Conservation (phyloP, 2,113 vertebrate species). For the Sphyrna mokarran region DNA sequence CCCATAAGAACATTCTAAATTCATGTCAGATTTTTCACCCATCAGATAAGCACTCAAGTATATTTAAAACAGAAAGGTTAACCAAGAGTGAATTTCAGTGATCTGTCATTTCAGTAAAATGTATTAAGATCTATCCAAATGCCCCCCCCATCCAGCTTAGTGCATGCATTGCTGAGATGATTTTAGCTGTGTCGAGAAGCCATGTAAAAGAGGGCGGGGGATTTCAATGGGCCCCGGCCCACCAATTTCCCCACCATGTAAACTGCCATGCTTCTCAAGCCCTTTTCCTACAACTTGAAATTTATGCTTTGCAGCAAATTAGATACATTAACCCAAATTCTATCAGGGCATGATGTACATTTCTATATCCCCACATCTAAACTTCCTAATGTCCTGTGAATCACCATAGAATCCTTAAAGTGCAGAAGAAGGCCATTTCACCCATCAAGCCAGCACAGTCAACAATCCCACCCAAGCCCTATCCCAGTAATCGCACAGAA, state of each 20-base stretch:
- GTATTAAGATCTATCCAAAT: not conserved
- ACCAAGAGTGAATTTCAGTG: not conserved
- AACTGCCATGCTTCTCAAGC: not conserved
- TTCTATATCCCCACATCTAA: not conserved
- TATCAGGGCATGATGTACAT: not conserved
- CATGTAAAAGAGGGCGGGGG: too few species aligned
- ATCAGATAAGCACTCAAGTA: not conserved
- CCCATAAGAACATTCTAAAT: not conserved
- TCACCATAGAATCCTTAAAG: not conserved
- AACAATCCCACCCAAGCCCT: too few species aligned
- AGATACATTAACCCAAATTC: not conserved
- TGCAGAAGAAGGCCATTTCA: too few species aligned
- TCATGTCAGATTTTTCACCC: not conserved
- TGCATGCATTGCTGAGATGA: not conserved
- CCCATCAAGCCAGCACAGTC: too few species aligned
- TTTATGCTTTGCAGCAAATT: not conserved
- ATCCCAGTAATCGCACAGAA: too few species aligned
- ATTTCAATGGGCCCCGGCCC: not conserved
- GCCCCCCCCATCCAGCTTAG: not conserved
- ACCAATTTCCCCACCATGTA: not conserved
- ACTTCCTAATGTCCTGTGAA: not conserved
- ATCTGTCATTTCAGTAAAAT: not conserved
- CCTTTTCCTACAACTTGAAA: not conserved
- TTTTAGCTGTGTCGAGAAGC: not conserved
- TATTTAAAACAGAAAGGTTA: not conserved